Evolutionary conservation across 2,888 invertebrate species (phyloP), one percentile per base, ranked within the genome.

Genomic region (Dryobotodes eremita): DNA sequence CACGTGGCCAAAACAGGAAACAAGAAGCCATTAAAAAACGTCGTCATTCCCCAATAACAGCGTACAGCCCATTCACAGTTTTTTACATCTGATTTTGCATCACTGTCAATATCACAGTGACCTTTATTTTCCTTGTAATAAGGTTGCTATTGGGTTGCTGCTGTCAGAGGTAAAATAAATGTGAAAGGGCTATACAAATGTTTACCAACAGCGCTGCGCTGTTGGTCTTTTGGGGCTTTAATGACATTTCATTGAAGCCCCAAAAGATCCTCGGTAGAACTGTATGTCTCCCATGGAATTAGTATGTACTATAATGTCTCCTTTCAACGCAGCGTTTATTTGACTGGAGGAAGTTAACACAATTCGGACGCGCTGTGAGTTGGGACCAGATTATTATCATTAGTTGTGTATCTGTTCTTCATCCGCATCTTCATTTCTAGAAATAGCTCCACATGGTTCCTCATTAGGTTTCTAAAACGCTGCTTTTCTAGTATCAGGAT

Each of bases 381-480:
- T 17, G 66, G 15, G 17, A 66, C 59, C n/a, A 90, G 90, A n/a
- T 86, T 17, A 10, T n/a, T 36, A 36, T 36, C 11, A 15, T 11
- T n/a, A 0, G 0, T 36, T 17, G 26, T 36, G 26, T 68, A 84
- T 26, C 15, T 53, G 8, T 62, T 7, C 61, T 71, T 84, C 57
- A 82, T 59, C n/a, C n/a, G 50, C 36, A 15, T 68, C 50, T 82
- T 82, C 66, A 82, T 69, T 0, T 74, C 57, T 13, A 11, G 46
- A 62, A 89, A 89, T 53, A 62, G 10, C 31, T 68, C 46, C 15
- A 66, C 36, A 48, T 84, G 57, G 0, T 61, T 50, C n/a, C 71
- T 74, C 82, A 82, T 82, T 31, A 84, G n/a, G 1, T 73, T 84
- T 15, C 82, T 61, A 61, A 82, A 82, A 31, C 8, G 55, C 20